Base-by-base conservation (phyloP, 2,113 vertebrate genomes). In the Pristiophorus japonicus region DNA sequence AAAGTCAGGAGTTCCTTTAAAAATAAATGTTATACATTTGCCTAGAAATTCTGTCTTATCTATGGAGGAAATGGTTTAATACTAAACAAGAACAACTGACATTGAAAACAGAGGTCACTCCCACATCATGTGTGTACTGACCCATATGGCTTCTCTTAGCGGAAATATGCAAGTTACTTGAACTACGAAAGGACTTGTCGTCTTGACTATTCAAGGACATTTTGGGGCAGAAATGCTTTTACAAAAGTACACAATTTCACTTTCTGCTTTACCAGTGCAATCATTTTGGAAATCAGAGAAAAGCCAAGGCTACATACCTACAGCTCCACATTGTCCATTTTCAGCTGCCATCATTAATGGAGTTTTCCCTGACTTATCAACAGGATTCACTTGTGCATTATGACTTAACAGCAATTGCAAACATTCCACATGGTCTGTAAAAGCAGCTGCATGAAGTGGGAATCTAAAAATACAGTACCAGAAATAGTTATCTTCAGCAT, bases 391-490 rank as follows among this genome's bases (percentile, higher is more conserved):
- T 85, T 97, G 97, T 34, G 98, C 98, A 18, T 97, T 97, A 67
- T 99, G 98, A 96, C 98, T 98, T 96, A 99, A 97, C 59, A 99
- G 98, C 84, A 99, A 97, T 97, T 98, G 98, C 96, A 99, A 96
- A 96, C 99, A 99, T 95, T 99, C 98, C 16, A 98, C 97, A 0
- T 99, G 98, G 47, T 98, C 98, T 0, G 97, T 97, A 2, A 99
- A 99, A 1, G 99, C 98, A 4, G 99, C 99, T 0, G 98, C 99
- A 0, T 99, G 99, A 78, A 99, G 98, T 18, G 99, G 98, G 0
- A 98, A 99, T 96, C 99, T 98, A 62, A 75, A 95, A 96, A 47
- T 27, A 95, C 20, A 95, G 30, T 55, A 5, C 20, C 34, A 95
- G 55, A 78, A 4, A 16, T 55, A 59, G 30, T 45, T 66, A 38